Percentiles rank a stretch among this genome's conserved stretches.
phyloP scores from a whole-genome alignment of 2,113 vertebrate species.

The Mustela lutreola region DNA sequence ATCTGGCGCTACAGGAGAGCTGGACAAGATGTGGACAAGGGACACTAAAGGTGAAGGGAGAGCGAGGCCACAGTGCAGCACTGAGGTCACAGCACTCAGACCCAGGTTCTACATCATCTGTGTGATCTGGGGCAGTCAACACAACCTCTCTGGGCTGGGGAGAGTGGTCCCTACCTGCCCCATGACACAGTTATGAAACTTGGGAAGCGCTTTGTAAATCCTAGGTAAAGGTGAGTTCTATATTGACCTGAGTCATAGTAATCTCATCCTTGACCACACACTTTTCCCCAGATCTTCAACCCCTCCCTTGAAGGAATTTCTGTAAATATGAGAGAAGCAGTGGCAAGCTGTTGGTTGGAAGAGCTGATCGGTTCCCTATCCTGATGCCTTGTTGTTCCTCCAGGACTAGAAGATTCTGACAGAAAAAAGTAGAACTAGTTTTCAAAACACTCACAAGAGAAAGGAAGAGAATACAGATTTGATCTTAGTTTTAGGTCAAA shows the following conservation, averaged over 20 bases:
- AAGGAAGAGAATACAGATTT: neutral
- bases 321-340: neutral
- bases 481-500: slow-evolving; percentile 54
- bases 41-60: neutral
- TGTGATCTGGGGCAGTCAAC: neutral
- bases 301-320: neutral
- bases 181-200: neutral
- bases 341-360: neutral
- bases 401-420: neutral
- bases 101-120: neutral
- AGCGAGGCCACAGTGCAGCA: neutral
- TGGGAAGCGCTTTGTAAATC: neutral
- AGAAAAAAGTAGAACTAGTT: slow-evolving; percentile 24
- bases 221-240: neutral
- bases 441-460: slow-evolving; percentile 9
- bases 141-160: neutral
- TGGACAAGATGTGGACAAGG: neutral
- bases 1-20: neutral
- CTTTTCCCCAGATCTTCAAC: neutral
- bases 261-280: neutral
- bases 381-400: neutral
- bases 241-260: neutral
- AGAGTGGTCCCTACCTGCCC: neutral
- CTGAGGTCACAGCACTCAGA: neutral
- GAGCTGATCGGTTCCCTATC: neutral